Base-by-base conservation (phyloP, 2,797 vertebrate genomes). In the Onychomys leucogaster region DNA sequence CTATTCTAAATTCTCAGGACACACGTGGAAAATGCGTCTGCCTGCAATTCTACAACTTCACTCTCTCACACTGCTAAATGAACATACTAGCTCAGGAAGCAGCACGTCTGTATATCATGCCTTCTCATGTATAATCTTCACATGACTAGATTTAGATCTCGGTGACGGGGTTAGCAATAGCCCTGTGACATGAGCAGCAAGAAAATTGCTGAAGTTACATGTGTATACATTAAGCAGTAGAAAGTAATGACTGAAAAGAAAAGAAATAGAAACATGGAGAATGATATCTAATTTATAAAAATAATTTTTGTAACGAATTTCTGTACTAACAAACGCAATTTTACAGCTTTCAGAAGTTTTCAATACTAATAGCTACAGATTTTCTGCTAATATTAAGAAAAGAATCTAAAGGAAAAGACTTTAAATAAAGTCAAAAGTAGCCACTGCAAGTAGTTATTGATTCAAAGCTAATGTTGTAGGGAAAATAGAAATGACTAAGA, bases 401-500 rank as follows among this genome's bases (percentile, higher is more conserved):
- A 65, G 84, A 80, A 89, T 55, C 77, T 80, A 88, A 41, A 76
- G 71, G 87, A 75, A 46, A 78, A 89, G 81, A 8, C 3, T 17
- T 82, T 75, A 92, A 83, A 78, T 34, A 69, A 89, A 69, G 34
- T 86, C 19, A 55, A 80, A 78, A 57, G 73, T 85, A 82, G 17
- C 19, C 88, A 86, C 19, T 89, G n/a, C 9, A 96, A 92, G 89
- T 37, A 80, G 89, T 52, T 91, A 77, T 5, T 91, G 63, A 87
- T 63, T 94, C 52, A 91, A 83, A 57, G 80, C 32, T 75, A 88
- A 85, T 63, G 16, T 71, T 90, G 76, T 41, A 78, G n/a, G 67
- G 71, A 90, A 94, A 23, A 46, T 80, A 96, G 96, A 95, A 89
- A 63, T 88, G 43, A 94, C 83, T 84, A 93, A 94, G 12, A 21